A percentile compares a stretch with the other conserved stretches of the same genome.
These are phyloP conservation scores for Folsomia candida DNA, from an alignment of 2,888 invertebrate genomes.

Conservation along the genomic window DNA sequence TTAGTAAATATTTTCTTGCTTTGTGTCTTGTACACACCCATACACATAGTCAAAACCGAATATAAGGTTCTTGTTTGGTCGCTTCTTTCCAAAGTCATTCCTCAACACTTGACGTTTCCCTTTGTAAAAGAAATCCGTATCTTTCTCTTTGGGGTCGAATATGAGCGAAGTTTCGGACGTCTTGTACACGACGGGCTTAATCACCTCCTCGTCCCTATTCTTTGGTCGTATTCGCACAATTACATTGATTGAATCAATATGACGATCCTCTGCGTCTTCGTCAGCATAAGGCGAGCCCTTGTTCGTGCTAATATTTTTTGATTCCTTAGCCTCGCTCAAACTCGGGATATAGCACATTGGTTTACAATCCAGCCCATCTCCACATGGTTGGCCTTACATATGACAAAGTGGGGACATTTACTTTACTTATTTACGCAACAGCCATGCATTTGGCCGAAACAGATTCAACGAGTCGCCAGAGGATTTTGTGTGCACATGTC, in stretches of 20 bases:
- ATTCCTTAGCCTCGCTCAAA: not conserved
- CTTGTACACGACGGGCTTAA: constrained; percentile 68
- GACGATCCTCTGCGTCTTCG: not conserved
- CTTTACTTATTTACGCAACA: too few relatives aligned
- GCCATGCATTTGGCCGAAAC: too few relatives aligned
- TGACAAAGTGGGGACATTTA: too few relatives aligned
- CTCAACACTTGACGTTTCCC: constrained; percentile 73
- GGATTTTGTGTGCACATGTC: too few relatives aligned
- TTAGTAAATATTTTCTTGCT: too few relatives aligned
- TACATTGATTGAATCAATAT: constrained; percentile 60
- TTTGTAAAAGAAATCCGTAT: constrained; percentile 71
- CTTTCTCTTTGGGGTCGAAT: constrained; percentile 83
- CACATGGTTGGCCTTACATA: not conserved
- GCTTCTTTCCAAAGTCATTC: constrained; percentile 66
- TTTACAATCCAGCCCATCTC: not conserved
- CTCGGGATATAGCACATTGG: not conserved
- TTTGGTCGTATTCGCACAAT: constrained; percentile 79
- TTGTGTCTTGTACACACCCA: too few relatives aligned
- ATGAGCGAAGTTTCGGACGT: constrained; percentile 70
- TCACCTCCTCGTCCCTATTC: constrained; percentile 56
- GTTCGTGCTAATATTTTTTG: too few relatives aligned
- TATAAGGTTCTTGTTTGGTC: constrained; percentile 76
- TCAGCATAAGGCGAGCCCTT: not conserved
- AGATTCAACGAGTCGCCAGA: too few relatives aligned
- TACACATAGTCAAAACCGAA: constrained; percentile 88